These are phyloP conservation scores for Apostichopus parvimensis DNA, from an alignment of 35 echinoderm and acorn worm species.

Conservation along the genomic window DNA sequence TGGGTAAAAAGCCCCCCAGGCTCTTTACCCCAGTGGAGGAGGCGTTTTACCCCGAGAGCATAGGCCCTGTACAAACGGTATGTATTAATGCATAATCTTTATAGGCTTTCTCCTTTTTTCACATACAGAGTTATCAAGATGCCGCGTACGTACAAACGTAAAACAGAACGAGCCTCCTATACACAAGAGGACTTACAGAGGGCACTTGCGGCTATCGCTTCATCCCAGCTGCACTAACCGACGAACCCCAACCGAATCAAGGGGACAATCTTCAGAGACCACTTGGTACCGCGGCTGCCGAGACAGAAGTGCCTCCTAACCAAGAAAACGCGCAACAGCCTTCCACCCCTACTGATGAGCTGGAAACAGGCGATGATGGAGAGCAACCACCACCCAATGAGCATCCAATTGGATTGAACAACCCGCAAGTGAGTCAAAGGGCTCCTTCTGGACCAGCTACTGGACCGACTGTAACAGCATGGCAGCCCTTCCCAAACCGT, in stretches of 20 bases:
- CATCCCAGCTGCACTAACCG: too few species aligned
- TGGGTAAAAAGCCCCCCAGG: slow-evolving; percentile 44
- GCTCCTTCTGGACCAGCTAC: too few species aligned
- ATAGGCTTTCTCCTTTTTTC: background rate
- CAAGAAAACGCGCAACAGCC: too few species aligned
- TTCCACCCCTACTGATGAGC: too few species aligned
- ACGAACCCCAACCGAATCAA: too few species aligned
- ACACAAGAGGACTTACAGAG: slow-evolving; percentile 16
- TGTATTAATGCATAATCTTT: background rate
- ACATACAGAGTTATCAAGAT: slow-evolving; percentile 11
- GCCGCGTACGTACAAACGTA: slow-evolving; percentile 45
- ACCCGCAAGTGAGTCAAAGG: too few species aligned
- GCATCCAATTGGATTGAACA: too few species aligned
- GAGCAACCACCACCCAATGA: too few species aligned
- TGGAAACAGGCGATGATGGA: too few species aligned
- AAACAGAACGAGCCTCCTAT: slow-evolving; percentile 15
- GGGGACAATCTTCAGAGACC: too few species aligned
- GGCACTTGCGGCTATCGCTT: background rate
- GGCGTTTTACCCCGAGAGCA: slow-evolving; percentile 24
- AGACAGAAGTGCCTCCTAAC: too few species aligned
- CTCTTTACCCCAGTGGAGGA: slow-evolving; percentile 30
- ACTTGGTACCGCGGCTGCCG: too few species aligned
- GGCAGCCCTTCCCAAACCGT: background rate
- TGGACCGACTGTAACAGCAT: background rate
- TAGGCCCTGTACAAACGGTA: background rate